Evolutionary conservation across 2,888 invertebrate genomes (phyloP), one percentile per base, ranked within the genome.

Genomic region (Lathronympha strigana): DNA sequence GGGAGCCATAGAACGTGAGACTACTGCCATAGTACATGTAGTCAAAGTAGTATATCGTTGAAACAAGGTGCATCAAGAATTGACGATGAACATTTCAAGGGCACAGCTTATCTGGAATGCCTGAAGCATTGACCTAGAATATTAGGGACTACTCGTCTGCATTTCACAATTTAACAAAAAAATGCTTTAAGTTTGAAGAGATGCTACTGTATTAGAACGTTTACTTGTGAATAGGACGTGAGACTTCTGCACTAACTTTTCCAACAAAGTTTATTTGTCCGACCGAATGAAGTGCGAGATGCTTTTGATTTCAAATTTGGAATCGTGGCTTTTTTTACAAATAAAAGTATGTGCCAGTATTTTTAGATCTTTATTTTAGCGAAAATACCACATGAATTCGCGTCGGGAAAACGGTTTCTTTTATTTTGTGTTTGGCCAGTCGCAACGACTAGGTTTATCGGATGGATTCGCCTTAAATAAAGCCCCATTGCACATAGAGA

Each of bases 1-100:
- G 79, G 78, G 66, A 68, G 68, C 69, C 63, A 66, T 68, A 70
- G 76, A 72, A 84, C 84, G 83, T 84, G 83, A 80, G 78, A 76
- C 76, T 75, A 74, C 68, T 73, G 74, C 75, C 38, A 47, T 6
- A 47, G 47, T 47, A 23, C 11, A n/a, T 23, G 6, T 6, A 1
- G 0, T n/a, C n/a, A 47, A 1, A 23, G 47, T 23, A 47, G n/a
- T 25, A n/a, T 6, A 47, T 47, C n/a, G 6, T 47, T 13, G 8
- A 23, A 6, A 13, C 23, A n/a, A 6, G n/a, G 1, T n/a, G 2
- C n/a, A n/a, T 6, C 19, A 23, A 47, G 6, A 23, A 13, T 0
- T n/a, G 47, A 23, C 47, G 13, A 38, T 15, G 2, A 23, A 23
- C 23, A 4, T 2, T 47, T 23, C 1, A 47, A 21, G 1, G 23